Evolutionary conservation across 2,888 invertebrate species (phyloP).

Genomic region (Chymomyza procnemis): DNA sequence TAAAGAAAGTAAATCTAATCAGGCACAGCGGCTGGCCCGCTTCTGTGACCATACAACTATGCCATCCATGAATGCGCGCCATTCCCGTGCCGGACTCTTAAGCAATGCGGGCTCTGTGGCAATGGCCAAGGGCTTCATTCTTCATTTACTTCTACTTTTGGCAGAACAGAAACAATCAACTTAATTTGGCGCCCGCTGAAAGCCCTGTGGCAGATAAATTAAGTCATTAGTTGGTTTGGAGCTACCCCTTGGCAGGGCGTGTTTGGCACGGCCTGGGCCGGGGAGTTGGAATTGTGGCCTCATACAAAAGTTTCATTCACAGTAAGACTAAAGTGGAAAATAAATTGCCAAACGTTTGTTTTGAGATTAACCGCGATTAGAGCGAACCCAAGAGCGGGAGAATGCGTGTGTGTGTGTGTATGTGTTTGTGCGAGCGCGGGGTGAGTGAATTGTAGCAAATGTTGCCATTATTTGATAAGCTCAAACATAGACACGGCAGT

Average conservation of each 20-base stretch:
- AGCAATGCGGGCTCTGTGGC: slow-evolving; percentile 38
- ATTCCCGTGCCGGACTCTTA: neutral
- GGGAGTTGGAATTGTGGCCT: neutral
- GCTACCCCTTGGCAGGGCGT: slow-evolving; percentile 30
- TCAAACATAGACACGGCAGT: slow-evolving; percentile 63
- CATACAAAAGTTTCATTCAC: slow-evolving; percentile 38
- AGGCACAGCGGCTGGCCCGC: slow-evolving; percentile 23
- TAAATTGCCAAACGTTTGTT: slow-evolving; percentile 78
- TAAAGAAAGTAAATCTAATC: slow-evolving; percentile 54
- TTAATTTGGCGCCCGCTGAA: slow-evolving; percentile 76
- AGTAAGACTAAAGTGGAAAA: slow-evolving; percentile 71
- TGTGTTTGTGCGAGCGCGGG: slow-evolving; percentile 2
- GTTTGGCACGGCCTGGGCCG: neutral
- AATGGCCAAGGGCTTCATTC: neutral
- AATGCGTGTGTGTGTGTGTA: slow-evolving; percentile 11
- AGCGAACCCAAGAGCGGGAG: slow-evolving; percentile 22
- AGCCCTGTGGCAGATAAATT: slow-evolving; percentile 78
- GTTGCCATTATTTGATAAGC: slow-evolving; percentile 75
- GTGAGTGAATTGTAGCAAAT: slow-evolving; percentile 66
- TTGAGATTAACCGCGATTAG: slow-evolving; percentile 78
- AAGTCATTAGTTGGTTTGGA: slow-evolving; percentile 78
- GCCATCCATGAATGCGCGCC: too few species aligned
- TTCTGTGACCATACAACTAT: neutral
- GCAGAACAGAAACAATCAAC: slow-evolving; percentile 67
- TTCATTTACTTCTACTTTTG: slow-evolving; percentile 12